These are phyloP conservation scores for Apolygus lucorum DNA, from an alignment of 1,140 invertebrate genomes.

Conservation along the genomic window DNA sequence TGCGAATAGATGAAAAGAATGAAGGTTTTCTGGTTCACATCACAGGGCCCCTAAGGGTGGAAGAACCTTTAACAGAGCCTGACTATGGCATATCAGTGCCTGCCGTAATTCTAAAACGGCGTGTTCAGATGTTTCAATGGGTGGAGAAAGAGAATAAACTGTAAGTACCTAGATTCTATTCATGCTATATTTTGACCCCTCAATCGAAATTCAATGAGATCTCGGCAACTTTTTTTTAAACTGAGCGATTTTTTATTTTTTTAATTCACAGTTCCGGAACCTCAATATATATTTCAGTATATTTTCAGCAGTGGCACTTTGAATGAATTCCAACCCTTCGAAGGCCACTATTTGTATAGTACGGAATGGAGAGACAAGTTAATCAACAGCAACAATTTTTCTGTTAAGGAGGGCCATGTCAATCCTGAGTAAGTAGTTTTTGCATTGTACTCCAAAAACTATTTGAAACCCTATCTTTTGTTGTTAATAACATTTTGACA, in stretches of 20 bases:
- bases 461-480: too few relatives aligned
- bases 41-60: conserved; percentile 56
- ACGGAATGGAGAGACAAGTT: conserved; percentile 75
- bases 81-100: conserved; percentile 67
- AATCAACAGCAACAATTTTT: conserved; percentile 64
- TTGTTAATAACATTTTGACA: too few relatives aligned
- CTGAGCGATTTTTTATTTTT: too few relatives aligned
- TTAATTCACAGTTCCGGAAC: too few relatives aligned
- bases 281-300: too few relatives aligned
- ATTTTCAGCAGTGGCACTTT: neutral
- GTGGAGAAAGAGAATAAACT: conserved; percentile 52
- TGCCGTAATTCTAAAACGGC: conserved; percentile 60
- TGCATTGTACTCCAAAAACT: neutral
- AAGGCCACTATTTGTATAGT: conserved; percentile 58
- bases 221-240: too few relatives aligned
- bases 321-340: conserved; percentile 32
- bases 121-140: conserved; percentile 89
- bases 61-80: conserved; percentile 71
- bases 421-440: conserved; percentile 53
- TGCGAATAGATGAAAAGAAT: conserved; percentile 43
- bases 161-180: too few relatives aligned
- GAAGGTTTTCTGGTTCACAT: conserved; percentile 70
- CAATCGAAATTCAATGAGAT: too few relatives aligned
- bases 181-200: too few relatives aligned
- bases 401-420: conserved; percentile 60